A percentile compares a stretch with the other conserved stretches of the same genome.
Evolutionary conservation across 1,140 invertebrate species (phyloP).

Genomic region (Helicoverpa armigera): DNA sequence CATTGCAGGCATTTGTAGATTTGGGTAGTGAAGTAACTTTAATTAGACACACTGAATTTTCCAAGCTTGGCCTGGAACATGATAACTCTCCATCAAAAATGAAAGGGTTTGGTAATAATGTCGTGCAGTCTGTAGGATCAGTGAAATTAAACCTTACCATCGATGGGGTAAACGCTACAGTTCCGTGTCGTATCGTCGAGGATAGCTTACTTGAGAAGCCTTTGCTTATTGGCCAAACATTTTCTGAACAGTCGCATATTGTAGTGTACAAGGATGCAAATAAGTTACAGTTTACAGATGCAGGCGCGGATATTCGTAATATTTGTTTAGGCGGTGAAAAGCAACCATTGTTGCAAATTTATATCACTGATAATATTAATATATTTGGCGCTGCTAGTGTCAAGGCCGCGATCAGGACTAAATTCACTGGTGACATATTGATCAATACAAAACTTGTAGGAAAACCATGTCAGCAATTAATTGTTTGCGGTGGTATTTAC

Average conservation of each 20-base stretch:
- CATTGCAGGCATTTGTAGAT: not conserved
- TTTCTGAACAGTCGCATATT: conserved; percentile 53
- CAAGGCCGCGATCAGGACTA: no score
- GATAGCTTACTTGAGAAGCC: conserved; percentile 50
- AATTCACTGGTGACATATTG: no score
- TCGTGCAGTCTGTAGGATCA: conserved; percentile 44
- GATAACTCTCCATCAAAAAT: conserved; percentile 38
- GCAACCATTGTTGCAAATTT: no score
- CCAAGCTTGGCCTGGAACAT: conserved; percentile 40
- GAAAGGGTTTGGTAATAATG: conserved; percentile 54
- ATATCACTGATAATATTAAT: no score
- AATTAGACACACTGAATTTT: not conserved
- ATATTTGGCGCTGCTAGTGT: no score
- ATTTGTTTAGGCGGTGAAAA: no score
- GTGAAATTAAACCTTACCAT: not conserved
- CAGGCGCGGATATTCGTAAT: no score
- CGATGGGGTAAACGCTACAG: conserved; percentile 48
- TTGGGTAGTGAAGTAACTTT: conserved; percentile 13
- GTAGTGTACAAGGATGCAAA: conserved; percentile 50
- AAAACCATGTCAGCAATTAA: no score
- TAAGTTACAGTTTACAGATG: conserved; percentile 20
- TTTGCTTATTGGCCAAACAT: conserved; percentile 52
- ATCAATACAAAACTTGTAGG: no score
- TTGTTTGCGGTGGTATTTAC: no score
- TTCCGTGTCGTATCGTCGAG: conserved; percentile 51